phyloP scores from a whole-genome alignment of 2,888 invertebrate genomes.

The Tipula confusa region DNA sequence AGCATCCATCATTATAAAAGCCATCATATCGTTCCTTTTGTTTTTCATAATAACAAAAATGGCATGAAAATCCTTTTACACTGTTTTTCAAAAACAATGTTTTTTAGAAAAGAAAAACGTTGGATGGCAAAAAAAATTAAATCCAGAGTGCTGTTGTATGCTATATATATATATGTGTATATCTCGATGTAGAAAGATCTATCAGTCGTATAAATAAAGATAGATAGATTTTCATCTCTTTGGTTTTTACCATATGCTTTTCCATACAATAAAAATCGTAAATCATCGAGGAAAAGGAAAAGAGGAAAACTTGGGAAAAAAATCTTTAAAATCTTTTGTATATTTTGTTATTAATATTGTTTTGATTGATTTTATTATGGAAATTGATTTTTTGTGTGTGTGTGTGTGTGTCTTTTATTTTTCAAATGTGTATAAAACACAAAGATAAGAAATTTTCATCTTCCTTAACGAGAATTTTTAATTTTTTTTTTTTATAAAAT shows the following conservation, averaged over 20 bases:
- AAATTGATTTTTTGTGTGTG: constrained; percentile 28
- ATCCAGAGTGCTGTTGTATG: neutral
- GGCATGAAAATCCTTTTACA: constrained; percentile 32
- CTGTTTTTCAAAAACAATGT: constrained; percentile 32
- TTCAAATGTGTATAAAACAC: neutral
- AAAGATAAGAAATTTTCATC: neutral
- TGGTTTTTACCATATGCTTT: neutral
- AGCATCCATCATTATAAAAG: neutral
- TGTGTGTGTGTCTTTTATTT: too few species aligned
- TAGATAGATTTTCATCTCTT: neutral
- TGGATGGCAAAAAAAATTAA: constrained; percentile 1
- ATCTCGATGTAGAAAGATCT: too few species aligned
- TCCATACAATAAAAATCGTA: neutral
- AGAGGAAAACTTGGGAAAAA: constrained; percentile 33
- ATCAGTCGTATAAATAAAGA: too few species aligned
- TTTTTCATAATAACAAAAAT: constrained; percentile 31
- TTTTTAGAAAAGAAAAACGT: neutral
- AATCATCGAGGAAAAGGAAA: too few species aligned
- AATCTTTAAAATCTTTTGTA: constrained; percentile 35
- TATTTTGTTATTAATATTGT: constrained; percentile 31
- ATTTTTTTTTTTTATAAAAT: neutral
- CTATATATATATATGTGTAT: too few species aligned
- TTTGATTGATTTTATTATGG: constrained; percentile 31
- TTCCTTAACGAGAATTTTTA: neutral
- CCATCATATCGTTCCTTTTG: constrained; percentile 29